phyloP scores from a whole-genome alignment of 2,113 vertebrate species.

The Microtus pennsylvanicus region DNA sequence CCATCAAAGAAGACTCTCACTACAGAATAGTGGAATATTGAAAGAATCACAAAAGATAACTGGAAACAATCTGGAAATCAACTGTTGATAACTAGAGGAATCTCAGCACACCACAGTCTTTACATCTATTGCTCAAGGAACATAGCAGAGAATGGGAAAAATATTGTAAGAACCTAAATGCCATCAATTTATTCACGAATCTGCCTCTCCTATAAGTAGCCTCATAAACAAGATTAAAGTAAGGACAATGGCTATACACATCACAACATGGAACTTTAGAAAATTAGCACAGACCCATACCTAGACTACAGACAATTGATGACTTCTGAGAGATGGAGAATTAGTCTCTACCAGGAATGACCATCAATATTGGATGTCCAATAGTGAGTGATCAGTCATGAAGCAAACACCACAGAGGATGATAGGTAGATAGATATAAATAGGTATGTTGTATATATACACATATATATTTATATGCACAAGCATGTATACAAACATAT shows the following conservation, averaged over 20 bases:
- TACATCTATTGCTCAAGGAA: not conserved
- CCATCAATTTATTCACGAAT: not conserved
- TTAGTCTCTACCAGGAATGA: not conserved
- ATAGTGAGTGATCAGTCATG: not conserved
- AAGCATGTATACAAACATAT: too few species aligned
- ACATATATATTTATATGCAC: not conserved
- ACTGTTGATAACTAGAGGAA: not conserved
- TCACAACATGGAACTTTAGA: not conserved
- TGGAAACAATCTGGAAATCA: not conserved
- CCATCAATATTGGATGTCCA: not conserved
- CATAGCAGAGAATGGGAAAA: not conserved
- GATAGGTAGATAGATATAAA: too few species aligned
- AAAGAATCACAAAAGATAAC: not conserved
- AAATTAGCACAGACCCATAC: not conserved
- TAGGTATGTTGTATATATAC: too few species aligned
- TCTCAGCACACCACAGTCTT: not conserved
- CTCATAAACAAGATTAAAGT: not conserved
- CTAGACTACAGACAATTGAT: not conserved
- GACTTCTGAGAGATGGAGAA: not conserved
- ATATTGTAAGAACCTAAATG: not conserved
- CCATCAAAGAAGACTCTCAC: not conserved
- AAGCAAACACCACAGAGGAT: not conserved
- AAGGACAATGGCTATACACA: not conserved
- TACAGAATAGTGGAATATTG: not conserved
- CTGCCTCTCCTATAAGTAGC: not conserved